A percentile compares a stretch with the other conserved stretches of the same genome.
phyloP scores from a whole-genome alignment of 2,888 invertebrate species.

The Nemoura dubitans region DNA sequence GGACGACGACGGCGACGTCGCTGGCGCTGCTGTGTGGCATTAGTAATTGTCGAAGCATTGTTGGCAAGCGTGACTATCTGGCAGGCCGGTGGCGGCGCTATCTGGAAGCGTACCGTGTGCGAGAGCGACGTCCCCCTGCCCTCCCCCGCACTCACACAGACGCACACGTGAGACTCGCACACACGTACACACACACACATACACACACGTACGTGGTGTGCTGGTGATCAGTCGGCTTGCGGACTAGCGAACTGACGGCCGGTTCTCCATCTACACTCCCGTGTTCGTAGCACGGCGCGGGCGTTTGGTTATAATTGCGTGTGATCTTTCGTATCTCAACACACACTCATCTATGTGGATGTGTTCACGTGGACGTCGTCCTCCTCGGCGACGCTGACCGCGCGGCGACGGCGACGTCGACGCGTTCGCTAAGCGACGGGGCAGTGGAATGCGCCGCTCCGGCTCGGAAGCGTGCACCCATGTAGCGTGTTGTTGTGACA shows the following conservation, averaged over 20 bases:
- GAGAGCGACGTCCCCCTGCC: background rate
- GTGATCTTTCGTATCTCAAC: no score
- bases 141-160: conserved; percentile 5
- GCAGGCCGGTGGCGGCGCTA: background rate
- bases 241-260: background rate
- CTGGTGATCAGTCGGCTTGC: background rate
- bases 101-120: background rate
- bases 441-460: conserved; percentile 1
- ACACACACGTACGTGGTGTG: no score
- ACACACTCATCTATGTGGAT: no score
- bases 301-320: background rate
- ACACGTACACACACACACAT: background rate
- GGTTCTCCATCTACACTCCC: background rate
- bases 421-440: conserved; percentile 57
- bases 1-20: no score
- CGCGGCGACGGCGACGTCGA: conserved; percentile 63
- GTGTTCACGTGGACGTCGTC: background rate
- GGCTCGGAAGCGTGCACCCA: background rate
- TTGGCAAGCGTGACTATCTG: background rate
- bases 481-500: background rate
- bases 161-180: background rate
- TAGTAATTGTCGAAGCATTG: background rate
- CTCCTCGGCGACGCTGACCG: background rate
- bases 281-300: no score
- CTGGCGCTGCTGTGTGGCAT: no score